phyloP scores from a whole-genome alignment of 2,888 invertebrate species.

The Autographa gamma region DNA sequence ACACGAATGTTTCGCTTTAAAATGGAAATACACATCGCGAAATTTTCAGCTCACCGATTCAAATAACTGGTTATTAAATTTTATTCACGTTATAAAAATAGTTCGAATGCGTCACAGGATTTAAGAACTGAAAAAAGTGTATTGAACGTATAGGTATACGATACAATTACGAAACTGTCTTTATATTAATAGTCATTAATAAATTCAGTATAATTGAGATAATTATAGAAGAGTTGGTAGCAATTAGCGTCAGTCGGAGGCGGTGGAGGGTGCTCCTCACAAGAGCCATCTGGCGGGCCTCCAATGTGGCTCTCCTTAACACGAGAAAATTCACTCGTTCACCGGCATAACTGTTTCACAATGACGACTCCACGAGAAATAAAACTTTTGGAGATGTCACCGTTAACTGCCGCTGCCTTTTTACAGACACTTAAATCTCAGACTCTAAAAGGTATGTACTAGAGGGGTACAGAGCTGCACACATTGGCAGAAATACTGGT shows the following conservation, averaged over 20 bases:
- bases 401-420: constrained; percentile 44
- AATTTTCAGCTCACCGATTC: not conserved
- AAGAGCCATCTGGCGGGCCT: constrained; percentile 84
- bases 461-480: constrained; percentile 6
- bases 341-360: constrained; percentile 68
- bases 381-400: constrained; percentile 54
- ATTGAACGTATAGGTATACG: constrained; percentile 15
- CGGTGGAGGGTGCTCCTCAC: constrained; percentile 75
- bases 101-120: constrained; percentile 3
- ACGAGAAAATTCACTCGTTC: constrained; percentile 72
- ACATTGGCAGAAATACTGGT: not conserved
- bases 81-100: not conserved
- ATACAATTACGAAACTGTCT: constrained; percentile 39
- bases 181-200: constrained; percentile 68
- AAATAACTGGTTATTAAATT: not conserved
- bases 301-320: constrained; percentile 81
- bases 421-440: constrained; percentile 22
- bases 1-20: not conserved
- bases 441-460: constrained; percentile 18
- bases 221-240: constrained; percentile 85
- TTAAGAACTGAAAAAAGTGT: not conserved
- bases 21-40: not conserved
- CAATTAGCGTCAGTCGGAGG: constrained; percentile 84
- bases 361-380: constrained; percentile 55
- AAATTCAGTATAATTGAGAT: constrained; percentile 74